Base-by-base conservation (phyloP, 2,888 invertebrate genomes). In the Dasypogon diadema region DNA sequence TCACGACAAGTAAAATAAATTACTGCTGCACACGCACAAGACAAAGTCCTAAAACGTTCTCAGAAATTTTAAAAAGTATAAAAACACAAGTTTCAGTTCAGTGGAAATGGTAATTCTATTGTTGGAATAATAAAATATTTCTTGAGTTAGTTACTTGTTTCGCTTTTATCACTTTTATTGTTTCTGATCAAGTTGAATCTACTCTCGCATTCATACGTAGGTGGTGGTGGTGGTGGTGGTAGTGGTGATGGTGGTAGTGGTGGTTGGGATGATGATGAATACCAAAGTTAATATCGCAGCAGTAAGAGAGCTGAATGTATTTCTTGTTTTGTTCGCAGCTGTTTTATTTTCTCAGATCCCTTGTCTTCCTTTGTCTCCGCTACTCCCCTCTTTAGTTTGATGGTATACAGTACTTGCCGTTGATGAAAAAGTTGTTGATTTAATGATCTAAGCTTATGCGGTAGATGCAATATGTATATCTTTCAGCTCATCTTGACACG, bases 401-500 rank as follows among this genome's bases (percentile, higher is more conserved):
- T 70, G 51, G 70, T 37, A 54, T 51, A 51, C 22, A 51, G 58
- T 58, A 56, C 56, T 58, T 73, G 73, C 26, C 56, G 73, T 58
- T 73, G 73, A 22, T 58, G 58, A 60, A 74, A 48, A 46, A 74
- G 58, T 74, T 74, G 58, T 58, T 58, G 74, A 48, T 74, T 74
- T 74, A 74, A 74, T 63, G 60, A 63, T 60, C 74, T 74, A 74
- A 51, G 22, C 51, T 74, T 74, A 74, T 63, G 60, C 51, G 63
- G 75, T 78, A 77, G 74, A 78, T 79, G 60, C 78, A 80, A 78
- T 77, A 81, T 80, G 81, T 81, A 81, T 82, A 81, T 78, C 75
- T 80, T 91, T 91, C 91, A 92, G 90, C 91, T 92, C 87, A 86
- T 85, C 88, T 96, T 96, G 81, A 94, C 92, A 80, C 96, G 91